Evolutionary conservation across 2,888 invertebrate species (phyloP).

Genomic region (Diaperis boleti): DNA sequence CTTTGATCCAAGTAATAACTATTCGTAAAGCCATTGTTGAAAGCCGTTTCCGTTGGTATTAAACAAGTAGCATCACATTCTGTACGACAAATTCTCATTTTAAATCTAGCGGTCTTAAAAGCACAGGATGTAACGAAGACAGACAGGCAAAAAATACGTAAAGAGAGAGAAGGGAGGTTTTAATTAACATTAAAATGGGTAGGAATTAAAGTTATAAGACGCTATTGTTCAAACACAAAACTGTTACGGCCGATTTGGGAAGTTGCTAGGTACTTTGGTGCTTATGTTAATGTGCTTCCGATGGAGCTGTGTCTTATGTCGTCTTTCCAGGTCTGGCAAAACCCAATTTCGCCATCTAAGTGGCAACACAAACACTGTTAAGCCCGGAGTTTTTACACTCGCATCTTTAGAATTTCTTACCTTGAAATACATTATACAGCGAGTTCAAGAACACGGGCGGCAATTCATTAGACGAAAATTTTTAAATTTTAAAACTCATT

Average conservation of each 20-base stretch:
- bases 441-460: too few species aligned
- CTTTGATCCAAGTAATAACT: constrained; percentile 36
- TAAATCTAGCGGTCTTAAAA: constrained; percentile 36
- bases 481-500: too few species aligned
- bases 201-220: constrained; percentile 49
- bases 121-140: constrained; percentile 39
- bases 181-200: constrained; percentile 50
- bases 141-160: constrained; percentile 32
- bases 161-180: constrained; percentile 43
- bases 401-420: constrained; percentile 26
- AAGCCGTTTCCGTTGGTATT: constrained; percentile 28
- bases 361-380: constrained; percentile 31
- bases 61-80: constrained; percentile 29
- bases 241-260: constrained; percentile 49
- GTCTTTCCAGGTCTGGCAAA: constrained; percentile 37
- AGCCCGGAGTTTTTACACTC: too few species aligned
- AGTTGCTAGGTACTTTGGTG: constrained; percentile 41
- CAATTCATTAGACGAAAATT: too few species aligned
- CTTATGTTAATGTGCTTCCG: constrained; percentile 51
- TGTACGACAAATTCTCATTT: constrained; percentile 33
- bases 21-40: constrained; percentile 32
- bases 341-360: constrained; percentile 35
- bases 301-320: constrained; percentile 37
- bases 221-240: constrained; percentile 49
- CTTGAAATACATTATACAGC: too few species aligned